Base-by-base conservation (phyloP, 2,888 invertebrate species). In the Cheilosia urbana region DNA sequence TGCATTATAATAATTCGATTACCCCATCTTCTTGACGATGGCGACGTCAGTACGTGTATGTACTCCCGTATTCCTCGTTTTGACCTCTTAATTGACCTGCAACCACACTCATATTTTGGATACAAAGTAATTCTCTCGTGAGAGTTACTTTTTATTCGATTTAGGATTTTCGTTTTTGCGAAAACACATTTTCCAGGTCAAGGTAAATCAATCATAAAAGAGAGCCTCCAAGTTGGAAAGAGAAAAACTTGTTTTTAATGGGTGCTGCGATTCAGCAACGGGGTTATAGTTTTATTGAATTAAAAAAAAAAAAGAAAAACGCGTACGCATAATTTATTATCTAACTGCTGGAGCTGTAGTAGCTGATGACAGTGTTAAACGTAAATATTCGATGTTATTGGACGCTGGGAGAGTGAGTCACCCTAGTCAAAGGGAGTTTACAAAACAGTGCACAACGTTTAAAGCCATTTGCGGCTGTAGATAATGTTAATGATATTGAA, bases 1-100 rank as follows among this genome's bases (percentile, higher is more conserved):
- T 71, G 77, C 51, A 77, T 40, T 60, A 30, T 40, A 66, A 72
- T 77, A 72, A 82, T 82, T 82, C 53, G 58, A 82, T 82, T 82
- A 69, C 71, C 19, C 58, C 77, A 71, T 60, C 57, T 49, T 42
- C 4, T n/a, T 47, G 11, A n/a, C 19, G 1, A 13, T 11, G 40
- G 9, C 4, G 17, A 66, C 30, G 49, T 57, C 55, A 19, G 53
- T 24, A 19, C 2, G n/a, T 9, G 21, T 37, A 40, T 24, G 47
- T 42, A 30, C 58, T 49, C 9, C 19, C n/a, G 17, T 55, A 13
- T 42, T 19, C n/a, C 17, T 15, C 24, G 19, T 15, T 5, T 19
- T 66, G 66, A 71, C 53, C 77, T 72, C 62, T 82, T 72, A 71
- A 77, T 72, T 82, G 77, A 66, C 62, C 77, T 72, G 66, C 47